Base-by-base conservation (phyloP, 1,140 invertebrate species). In the Paralvinella palmiformis region DNA sequence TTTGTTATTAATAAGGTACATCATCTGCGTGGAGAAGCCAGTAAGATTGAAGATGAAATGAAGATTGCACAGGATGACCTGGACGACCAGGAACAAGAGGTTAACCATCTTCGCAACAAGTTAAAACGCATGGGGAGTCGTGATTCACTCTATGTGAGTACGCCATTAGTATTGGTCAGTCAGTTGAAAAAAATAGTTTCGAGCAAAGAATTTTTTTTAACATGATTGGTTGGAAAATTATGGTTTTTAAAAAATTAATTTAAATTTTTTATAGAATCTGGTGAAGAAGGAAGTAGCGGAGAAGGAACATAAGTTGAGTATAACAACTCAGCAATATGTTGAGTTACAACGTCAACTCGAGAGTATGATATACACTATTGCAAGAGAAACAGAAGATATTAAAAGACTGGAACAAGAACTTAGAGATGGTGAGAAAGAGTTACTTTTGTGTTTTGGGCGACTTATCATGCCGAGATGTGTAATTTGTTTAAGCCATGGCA, bases 41-140 rank as follows among this genome's bases (percentile, higher is more conserved):
- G 70, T 10, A 72, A 75, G 58, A 74, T 75, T 56, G 75, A 79
- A 62, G 69, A 71, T 27, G 75, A 79, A 27, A 75, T 77, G 29
- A 70, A 76, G 10, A 69, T 72, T 50, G 72, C 69, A 2, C 63
- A 71, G 22, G 62, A 65, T 7, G 64, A 64, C 4, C 68, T 77
- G 24, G 56, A 71, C 3, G 55, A 68, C 37, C 65, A 72, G 27
- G 69, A 73, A 32, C 59, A 68, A n/a, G 72, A 73, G 1, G 57
- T 79, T 7, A 66, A 63, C 0, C 59, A 68, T 29, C 64, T 79
- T 22, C 72, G 72, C 44, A 67, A 69, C 24, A 68, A 73, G 60
- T 60, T 79, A n/a, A 62, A 67, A 15, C 56, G 66, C 1, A 63
- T 75, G 67, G 69, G 73, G 48, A 67, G 53, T 33, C 69, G 65